These are phyloP conservation scores for Copidosoma floridanum DNA, from an alignment of 1,140 invertebrate species.

Conservation along the genomic window DNA sequence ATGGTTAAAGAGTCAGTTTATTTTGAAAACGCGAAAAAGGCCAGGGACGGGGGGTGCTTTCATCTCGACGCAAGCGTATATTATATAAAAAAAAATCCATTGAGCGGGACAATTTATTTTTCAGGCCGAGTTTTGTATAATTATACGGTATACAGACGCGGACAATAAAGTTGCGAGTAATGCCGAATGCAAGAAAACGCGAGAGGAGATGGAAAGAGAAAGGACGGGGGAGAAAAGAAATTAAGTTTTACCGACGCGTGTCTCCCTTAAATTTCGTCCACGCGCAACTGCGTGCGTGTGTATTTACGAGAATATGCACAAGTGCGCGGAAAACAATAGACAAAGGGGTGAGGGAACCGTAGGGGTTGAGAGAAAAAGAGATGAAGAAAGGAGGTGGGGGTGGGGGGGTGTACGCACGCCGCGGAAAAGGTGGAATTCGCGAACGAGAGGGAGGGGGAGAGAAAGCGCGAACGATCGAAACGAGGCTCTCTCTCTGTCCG, in stretches of 20 bases:
- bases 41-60: no score
- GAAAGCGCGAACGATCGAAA: constrained; percentile 28
- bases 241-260: constrained; percentile 20
- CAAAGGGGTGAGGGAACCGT: neutral
- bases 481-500: constrained; percentile 16
- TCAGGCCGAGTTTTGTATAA: constrained; percentile 6
- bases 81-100: neutral
- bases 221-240: neutral
- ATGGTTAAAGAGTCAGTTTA: neutral
- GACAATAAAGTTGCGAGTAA: constrained; percentile 8
- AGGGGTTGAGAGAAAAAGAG: neutral
- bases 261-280: constrained; percentile 23
- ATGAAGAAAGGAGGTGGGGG: neutral
- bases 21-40: neutral
- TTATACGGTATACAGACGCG: no score
- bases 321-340: constrained; percentile 27
- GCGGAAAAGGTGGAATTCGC: constrained; percentile 23
- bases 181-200: constrained; percentile 3
- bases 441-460: neutral
- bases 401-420: neutral
- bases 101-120: constrained; percentile 12
- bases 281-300: constrained; percentile 16
- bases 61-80: no score
- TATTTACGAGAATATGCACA: constrained; percentile 25
- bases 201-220: neutral